phyloP scores from a whole-genome alignment of 2,113 vertebrate genomes.

The Pelvicachromis taeniatus region DNA sequence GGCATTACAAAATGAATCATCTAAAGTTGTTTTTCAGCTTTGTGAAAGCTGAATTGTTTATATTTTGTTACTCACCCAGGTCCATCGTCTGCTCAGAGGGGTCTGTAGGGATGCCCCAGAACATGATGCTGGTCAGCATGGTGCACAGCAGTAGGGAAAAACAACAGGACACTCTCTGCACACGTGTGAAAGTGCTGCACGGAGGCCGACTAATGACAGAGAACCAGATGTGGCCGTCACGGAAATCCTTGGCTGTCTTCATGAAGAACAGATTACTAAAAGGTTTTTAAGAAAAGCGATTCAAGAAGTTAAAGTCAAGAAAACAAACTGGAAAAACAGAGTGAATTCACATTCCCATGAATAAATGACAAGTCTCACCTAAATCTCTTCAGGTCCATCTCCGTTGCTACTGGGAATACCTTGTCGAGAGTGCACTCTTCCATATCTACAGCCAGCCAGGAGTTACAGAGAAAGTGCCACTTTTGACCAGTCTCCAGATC shows the following conservation, averaged over 20 bases:
- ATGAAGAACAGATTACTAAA: conserved; percentile 88
- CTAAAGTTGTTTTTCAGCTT: neutral
- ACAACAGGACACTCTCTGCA: conserved; percentile 91
- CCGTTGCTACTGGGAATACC: conserved; percentile 86
- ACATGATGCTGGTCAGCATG: conserved; percentile 96
- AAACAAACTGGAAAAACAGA: neutral
- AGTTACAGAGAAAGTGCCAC: conserved; percentile 93
- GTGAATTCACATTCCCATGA: neutral
- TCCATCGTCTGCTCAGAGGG: conserved; percentile 96
- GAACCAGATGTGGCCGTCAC: conserved; percentile 92
- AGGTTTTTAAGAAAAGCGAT: neutral
- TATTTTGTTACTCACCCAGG: conserved; percentile 75
- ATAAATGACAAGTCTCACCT: conserved; percentile 72
- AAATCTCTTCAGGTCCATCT: conserved; percentile 86
- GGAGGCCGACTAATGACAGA: conserved; percentile 86
- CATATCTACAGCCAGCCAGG: conserved; percentile 87
- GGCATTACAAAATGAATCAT: neutral
- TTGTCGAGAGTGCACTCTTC: conserved; percentile 88
- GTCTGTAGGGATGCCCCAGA: conserved; percentile 91
- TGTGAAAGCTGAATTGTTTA: neutral
- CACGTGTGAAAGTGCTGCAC: conserved; percentile 85
- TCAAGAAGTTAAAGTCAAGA: neutral
- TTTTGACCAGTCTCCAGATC: conserved; percentile 82
- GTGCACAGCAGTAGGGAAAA: conserved; percentile 93
- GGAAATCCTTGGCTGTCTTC: conserved; percentile 89